Evolutionary conservation across 2,888 invertebrate species (phyloP), one percentile per base, ranked within the genome.

Genomic region (Chrysomela aeneicollis): DNA sequence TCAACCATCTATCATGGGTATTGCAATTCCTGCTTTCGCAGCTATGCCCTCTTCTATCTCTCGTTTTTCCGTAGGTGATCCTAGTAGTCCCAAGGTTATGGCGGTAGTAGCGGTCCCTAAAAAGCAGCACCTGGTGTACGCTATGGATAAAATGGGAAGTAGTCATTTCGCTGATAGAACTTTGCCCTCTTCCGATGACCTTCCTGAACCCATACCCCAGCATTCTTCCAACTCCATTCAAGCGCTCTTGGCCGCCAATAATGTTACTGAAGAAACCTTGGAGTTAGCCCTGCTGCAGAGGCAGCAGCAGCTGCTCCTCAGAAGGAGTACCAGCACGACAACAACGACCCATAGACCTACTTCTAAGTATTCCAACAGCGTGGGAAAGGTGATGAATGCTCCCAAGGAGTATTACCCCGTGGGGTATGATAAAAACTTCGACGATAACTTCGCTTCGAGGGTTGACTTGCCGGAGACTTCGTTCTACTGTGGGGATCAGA

Each of bases 371-470:
- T 75, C 77, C 22, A 79, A 75, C 37, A 81, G 80, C 61, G 78
- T 80, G 9, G 82, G 82, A 5, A 84, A 93, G 84, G 94, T 94
- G 3, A 94, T 94, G 94, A 94, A 94, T 78, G 94, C 94, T 0
- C 94, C 94, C 0, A 88, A 90, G 51, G 94, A 94, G 76, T 94
- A 94, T 79, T 94, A 94, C 79, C 94, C 94, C 0, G 91, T 92
- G 1, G 92, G 92, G 0, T 94, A 94, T 76, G 93, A 94, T 76
- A 94, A 94, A 82, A 93, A 94, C 80, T 94, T 93, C 76, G 94
- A 94, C 76, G 94, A 94, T 75, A 92, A 93, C 76, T 94, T 94
- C 80, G 89, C 90, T 62, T 91, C 94, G 0, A 90, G 92, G 72
- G 94, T 94, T 0, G 93, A 93, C 76, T 83, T 94, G 19, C 94